A percentile compares a stretch with the other conserved stretches of the same genome.
These are phyloP conservation scores for Ruditapes philippinarum DNA, from an alignment of 1,140 invertebrate species.

Conservation along the genomic window DNA sequence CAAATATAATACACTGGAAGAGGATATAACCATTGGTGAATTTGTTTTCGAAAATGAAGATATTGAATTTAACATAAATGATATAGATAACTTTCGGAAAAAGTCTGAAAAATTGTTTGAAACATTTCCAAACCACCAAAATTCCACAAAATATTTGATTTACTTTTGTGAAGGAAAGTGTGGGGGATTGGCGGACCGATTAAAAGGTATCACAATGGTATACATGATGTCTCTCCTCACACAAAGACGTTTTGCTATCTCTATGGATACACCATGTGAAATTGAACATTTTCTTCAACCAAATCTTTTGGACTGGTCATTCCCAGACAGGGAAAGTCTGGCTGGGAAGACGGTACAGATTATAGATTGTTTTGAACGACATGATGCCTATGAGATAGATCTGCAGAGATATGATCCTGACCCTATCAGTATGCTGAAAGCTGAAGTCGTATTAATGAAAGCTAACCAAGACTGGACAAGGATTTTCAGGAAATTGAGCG, in stretches of 20 bases:
- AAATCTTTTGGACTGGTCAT: constrained; percentile 30
- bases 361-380: constrained; percentile 16
- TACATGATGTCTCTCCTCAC: constrained; percentile 39
- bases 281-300: constrained; percentile 26
- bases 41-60: neutral
- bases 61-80: neutral
- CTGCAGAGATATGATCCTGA: constrained; percentile 28
- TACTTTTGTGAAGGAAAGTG: constrained; percentile 42
- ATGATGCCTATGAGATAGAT: constrained; percentile 2
- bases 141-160: constrained; percentile 47
- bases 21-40: neutral
- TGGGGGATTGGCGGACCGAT: constrained; percentile 8
- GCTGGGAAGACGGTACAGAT: neutral
- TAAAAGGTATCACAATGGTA: constrained; percentile 32
- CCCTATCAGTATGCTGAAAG: neutral
- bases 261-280: constrained; percentile 17
- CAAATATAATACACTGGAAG: neutral
- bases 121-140: constrained; percentile 56
- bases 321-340: neutral
- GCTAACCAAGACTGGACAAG: constrained; percentile 45
- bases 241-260: constrained; percentile 25
- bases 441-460: constrained; percentile 10
- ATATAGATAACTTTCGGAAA: neutral
- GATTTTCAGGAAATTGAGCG: constrained; percentile 28
- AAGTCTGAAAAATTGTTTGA: constrained; percentile 24